A percentile compares a stretch with the other conserved stretches of the same genome.
phyloP scores from a whole-genome alignment of 2,113 vertebrate genomes.

The Misgurnus anguillicaudatus region DNA sequence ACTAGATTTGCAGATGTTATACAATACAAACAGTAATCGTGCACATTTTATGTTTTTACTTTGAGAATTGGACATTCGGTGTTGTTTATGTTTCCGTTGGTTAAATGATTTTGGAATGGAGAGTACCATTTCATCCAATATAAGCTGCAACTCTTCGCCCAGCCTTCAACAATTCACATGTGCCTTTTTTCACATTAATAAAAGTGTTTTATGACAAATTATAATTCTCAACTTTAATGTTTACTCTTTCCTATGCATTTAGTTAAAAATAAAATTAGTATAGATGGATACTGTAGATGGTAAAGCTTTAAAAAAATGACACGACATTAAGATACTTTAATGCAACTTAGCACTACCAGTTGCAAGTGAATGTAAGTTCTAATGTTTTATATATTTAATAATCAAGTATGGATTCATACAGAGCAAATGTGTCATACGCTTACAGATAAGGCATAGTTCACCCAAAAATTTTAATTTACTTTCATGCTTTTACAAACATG shows the following conservation, averaged over 20 bases:
- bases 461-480: no score
- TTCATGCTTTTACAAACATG: no score
- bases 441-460: no score
- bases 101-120: not conserved
- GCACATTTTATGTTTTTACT: conserved; percentile 25
- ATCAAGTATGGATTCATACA: no score
- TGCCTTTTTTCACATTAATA: conserved; percentile 32
- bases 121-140: not conserved
- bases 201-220: not conserved
- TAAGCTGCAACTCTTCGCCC: not conserved
- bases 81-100: conserved; percentile 29
- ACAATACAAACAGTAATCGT: conserved; percentile 27
- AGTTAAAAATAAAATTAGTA: not conserved
- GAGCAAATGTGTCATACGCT: no score
- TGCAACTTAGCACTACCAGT: no score
- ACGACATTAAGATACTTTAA: no score
- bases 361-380: no score
- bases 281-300: no score
- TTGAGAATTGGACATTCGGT: conserved; percentile 11
- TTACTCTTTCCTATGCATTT: not conserved
- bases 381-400: no score
- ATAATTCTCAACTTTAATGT: not conserved
- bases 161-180: not conserved
- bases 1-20: conserved; percentile 19
- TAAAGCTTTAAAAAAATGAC: no score